Conservation (phyloP, 2,113 vertebrate genomes). For the Pachycephala philippinensis region DNA sequence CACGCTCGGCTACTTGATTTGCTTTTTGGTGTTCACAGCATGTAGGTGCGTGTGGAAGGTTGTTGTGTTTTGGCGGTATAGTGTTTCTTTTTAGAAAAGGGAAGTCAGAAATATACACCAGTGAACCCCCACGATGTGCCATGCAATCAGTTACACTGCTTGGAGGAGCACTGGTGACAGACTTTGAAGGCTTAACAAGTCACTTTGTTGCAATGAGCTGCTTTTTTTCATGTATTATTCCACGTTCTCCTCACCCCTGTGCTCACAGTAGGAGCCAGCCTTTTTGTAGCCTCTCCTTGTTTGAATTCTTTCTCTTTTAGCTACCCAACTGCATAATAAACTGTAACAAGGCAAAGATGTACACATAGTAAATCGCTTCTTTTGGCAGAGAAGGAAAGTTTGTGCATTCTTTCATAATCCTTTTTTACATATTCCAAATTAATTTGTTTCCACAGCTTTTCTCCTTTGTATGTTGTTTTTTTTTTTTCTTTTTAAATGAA, state of each 20-base stretch:
- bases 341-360: conserved; percentile 38
- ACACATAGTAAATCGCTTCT: neutral
- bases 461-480: neutral
- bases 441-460: conserved; percentile 50
- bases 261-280: neutral
- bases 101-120: neutral
- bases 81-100: neutral
- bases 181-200: conserved; percentile 36
- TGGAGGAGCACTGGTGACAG: neutral
- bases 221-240: conserved; percentile 29
- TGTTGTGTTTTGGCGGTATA: conserved; percentile 12
- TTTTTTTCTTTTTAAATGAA: neutral
- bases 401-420: conserved; percentile 41
- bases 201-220: conserved; percentile 23
- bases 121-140: neutral
- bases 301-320: conserved; percentile 51
- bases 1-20: neutral
- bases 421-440: conserved; percentile 45
- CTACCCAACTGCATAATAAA: conserved; percentile 29
- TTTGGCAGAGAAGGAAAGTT: conserved; percentile 32
- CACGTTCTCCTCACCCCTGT: conserved; percentile 9
- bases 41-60: conserved; percentile 27
- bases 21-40: conserved; percentile 42
- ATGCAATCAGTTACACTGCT: conserved; percentile 22
- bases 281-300: conserved; percentile 33